These are phyloP conservation scores for Pseudopipra pipra DNA, from an alignment of 2,113 vertebrate species.

Conservation along the genomic window DNA sequence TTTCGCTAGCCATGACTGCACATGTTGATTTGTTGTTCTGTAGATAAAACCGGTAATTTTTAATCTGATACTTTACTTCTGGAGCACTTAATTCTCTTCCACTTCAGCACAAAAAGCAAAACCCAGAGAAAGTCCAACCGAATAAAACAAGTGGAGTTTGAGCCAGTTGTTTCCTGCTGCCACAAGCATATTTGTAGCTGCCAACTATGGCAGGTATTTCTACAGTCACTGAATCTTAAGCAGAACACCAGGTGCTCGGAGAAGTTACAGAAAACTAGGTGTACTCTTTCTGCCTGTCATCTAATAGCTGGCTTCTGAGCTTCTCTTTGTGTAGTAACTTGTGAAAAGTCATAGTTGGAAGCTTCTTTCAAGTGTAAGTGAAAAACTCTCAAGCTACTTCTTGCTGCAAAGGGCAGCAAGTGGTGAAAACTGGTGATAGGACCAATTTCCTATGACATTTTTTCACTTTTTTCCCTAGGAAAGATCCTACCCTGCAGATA, in stretches of 20 bases:
- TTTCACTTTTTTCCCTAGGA: background rate
- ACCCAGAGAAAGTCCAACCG: background rate
- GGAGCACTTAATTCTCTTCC: background rate
- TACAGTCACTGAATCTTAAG: conserved; percentile 18
- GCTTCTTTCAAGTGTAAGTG: background rate
- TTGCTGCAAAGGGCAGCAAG: background rate
- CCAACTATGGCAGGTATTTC: conserved; percentile 48
- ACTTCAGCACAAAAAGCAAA: background rate
- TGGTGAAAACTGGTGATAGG: background rate
- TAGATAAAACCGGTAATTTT: background rate
- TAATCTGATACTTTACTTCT: background rate
- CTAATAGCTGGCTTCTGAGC: background rate
- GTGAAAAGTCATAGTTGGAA: background rate
- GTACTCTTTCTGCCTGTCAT: background rate
- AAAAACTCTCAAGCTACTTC: background rate
- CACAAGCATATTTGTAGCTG: conserved; percentile 32
- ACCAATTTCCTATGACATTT: background rate
- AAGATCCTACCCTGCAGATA: background rate
- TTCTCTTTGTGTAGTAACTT: background rate
- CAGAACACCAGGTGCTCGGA: background rate
- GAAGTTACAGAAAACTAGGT: background rate
- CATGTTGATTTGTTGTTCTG: background rate
- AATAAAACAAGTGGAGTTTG: background rate
- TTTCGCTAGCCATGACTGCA: background rate
- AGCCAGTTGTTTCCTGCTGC: conserved; percentile 47